Conservation (phyloP, 2,113 vertebrate genomes). For the Jacana jacana region DNA sequence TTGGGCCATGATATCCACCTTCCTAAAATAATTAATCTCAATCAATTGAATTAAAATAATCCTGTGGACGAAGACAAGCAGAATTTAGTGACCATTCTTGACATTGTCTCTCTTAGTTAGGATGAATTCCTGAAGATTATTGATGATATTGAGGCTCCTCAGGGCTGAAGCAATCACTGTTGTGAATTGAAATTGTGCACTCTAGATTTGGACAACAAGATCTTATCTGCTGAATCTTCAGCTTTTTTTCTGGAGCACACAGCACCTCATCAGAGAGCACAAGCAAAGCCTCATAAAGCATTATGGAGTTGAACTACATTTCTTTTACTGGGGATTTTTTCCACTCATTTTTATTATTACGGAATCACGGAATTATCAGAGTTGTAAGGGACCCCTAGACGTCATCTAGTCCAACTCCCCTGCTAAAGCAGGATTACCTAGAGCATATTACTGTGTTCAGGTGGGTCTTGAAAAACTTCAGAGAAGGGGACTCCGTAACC, state of each 20-base stretch:
- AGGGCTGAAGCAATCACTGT: neutral
- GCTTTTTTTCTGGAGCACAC: neutral
- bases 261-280: neutral
- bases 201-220: neutral
- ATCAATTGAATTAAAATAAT: constrained; percentile 55
- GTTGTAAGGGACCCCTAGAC: too few species aligned
- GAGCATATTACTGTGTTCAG: too few species aligned
- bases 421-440: too few species aligned
- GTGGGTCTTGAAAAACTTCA: too few species aligned
- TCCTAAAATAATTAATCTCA: constrained; percentile 36
- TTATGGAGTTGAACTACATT: neutral
- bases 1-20: neutral
- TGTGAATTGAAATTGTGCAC: neutral
- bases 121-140: constrained; percentile 15
- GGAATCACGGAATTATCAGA: too few species aligned
- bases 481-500: too few species aligned
- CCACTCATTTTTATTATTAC: fast-evolving
- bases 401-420: too few species aligned
- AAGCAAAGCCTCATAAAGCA: neutral
- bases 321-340: neutral
- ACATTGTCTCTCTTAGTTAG: constrained; percentile 38
- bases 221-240: neutral
- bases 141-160: neutral
- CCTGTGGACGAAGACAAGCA: constrained; percentile 35
- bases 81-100: constrained; percentile 26